Evolutionary conservation across 2,797 vertebrate species (phyloP), one percentile per base, ranked within the genome.

Genomic region (Anableps anableps): DNA sequence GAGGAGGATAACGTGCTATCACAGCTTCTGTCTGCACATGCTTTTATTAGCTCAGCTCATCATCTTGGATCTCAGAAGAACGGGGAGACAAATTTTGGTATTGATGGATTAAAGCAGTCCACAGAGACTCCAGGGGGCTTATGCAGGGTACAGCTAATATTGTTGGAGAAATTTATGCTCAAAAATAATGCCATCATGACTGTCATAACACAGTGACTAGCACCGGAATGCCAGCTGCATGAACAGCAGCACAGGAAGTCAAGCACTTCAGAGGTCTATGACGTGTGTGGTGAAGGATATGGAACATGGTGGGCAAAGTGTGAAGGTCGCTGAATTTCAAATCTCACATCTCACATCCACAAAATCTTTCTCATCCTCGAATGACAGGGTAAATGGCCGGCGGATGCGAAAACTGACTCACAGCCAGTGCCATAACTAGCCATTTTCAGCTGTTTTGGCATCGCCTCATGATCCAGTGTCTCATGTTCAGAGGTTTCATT

Each of bases 41-140:
- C 88, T 90, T 92, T 93, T 92, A 91, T 93, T 94, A 92, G 93
- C 90, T 85, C 84, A 55, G 83, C 82, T 89, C 85, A 80, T 91
- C 84, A 81, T 86, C 50, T 76, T 82, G 88, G 88, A 86, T 89
- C 71, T 66, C 38, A 62, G 70, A 82, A 51, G 47, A 75, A 73
- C 75, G 51, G 66, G 83, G 85, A 83, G 82, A 75, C 73, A 50
- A 79, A 85, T 83, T 81, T 79, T 43, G 80, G 74, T 48, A 78
- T 53, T 77, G 87, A 87, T 80, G 85, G 86, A 92, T 94, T 91
- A 91, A 77, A 76, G 72, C 41, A 64, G 73, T 78, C 81, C 81
- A 72, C 47, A 31, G 34, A 86, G 79, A 87, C 87, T 66, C 79
- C 2, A 10, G n/a, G 36, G 41, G 38, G 71, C 77, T 84, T 83